phyloP scores from a whole-genome alignment of 2,888 invertebrate genomes.

The Cheilosia pagana region DNA sequence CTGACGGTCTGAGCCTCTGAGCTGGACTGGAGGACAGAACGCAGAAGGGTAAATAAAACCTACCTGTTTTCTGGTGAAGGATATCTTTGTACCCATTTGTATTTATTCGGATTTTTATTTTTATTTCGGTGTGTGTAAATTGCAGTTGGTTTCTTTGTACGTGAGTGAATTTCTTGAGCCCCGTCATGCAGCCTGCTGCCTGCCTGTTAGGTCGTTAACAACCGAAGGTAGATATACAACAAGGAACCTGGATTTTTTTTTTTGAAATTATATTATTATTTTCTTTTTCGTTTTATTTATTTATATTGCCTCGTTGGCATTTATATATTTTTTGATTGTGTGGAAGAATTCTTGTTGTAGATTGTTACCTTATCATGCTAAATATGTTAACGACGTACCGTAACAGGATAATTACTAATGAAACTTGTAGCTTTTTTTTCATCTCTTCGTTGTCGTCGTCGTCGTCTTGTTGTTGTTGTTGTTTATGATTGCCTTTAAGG shows the following conservation, averaged over 20 bases:
- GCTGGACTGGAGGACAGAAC: slow-evolving; percentile 1
- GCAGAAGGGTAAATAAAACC: slow-evolving; percentile 58
- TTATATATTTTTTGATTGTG: slow-evolving; percentile 37
- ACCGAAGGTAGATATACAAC: slow-evolving; percentile 55
- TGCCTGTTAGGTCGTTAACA: slow-evolving; percentile 61
- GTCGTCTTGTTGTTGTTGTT: slow-evolving; percentile 12
- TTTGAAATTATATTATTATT: slow-evolving; percentile 45
- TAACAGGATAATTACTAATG: slow-evolving; percentile 62
- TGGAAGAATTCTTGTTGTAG: slow-evolving; percentile 44
- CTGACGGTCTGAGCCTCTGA: no score
- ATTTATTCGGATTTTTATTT: slow-evolving; percentile 51
- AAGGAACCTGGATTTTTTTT: slow-evolving; percentile 48
- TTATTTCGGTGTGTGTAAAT: slow-evolving; percentile 66
- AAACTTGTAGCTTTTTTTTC: slow-evolving; percentile 65
- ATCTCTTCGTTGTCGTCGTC: slow-evolving; percentile 28
- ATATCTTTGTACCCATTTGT: slow-evolving; percentile 70
- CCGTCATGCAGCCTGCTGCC: slow-evolving; percentile 40
- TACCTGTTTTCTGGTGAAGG: slow-evolving; percentile 70
- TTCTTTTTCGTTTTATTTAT: slow-evolving; percentile 44
- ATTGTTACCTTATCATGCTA: slow-evolving; percentile 60
- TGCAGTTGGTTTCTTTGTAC: slow-evolving; percentile 69
- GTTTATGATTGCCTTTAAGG: slow-evolving; percentile 72
- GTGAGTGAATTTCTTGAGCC: slow-evolving; percentile 64
- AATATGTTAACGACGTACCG: slow-evolving; percentile 58
- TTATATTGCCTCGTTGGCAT: slow-evolving; percentile 46